phyloP scores from a whole-genome alignment of 2,113 vertebrate genomes.

The Nipponia nippon region DNA sequence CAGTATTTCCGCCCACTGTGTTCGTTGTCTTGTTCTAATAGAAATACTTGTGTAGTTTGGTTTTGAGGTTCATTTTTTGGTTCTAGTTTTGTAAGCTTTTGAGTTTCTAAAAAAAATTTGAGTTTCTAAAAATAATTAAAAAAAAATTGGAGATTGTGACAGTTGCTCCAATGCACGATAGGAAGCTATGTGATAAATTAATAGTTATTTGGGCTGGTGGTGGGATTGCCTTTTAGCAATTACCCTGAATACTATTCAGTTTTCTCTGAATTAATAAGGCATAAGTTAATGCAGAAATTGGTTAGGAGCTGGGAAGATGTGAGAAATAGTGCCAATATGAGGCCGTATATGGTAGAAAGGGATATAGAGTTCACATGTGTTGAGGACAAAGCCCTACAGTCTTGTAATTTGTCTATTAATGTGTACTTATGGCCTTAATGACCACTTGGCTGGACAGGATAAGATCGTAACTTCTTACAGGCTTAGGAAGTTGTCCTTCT shows the following conservation, averaged over 20 bases:
- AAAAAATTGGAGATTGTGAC: not conserved
- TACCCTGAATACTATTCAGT: not conserved
- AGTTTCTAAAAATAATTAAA: too few relatives aligned
- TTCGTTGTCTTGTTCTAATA: not conserved
- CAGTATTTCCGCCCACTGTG: not conserved
- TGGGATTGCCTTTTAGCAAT: not conserved
- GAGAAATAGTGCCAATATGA: not conserved
- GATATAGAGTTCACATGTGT: not conserved
- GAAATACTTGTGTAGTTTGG: not conserved
- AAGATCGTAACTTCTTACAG: not conserved
- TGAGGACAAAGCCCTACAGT: not conserved
- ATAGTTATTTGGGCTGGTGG: not conserved
- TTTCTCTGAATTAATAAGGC: not conserved
- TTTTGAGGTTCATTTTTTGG: not conserved
- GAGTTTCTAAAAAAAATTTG: not conserved
- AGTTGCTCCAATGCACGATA: not conserved
- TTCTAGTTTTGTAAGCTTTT: not conserved
- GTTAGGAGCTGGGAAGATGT: not conserved
- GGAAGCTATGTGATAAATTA: not conserved
- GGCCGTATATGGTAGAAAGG: not conserved
- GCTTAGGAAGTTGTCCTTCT: not conserved
- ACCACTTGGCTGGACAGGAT: not conserved
- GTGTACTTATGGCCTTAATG: not conserved
- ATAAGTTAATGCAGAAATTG: not conserved
- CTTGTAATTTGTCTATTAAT: not conserved